phyloP scores from a whole-genome alignment of 2,888 invertebrate species.

The Peribatodes rhomboidaria region DNA sequence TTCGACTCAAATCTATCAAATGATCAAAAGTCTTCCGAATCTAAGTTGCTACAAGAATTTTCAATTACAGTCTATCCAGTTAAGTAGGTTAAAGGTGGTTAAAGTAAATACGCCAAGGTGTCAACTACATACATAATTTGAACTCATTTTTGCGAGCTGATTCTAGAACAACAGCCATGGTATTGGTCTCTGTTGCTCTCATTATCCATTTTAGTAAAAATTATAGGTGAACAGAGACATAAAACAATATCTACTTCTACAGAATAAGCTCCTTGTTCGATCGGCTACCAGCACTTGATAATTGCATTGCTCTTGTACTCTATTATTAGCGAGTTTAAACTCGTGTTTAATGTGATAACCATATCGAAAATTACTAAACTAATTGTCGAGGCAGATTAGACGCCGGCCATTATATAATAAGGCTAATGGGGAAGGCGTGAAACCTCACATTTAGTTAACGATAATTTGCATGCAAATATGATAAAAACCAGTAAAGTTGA shows the following conservation, averaged over 20 bases:
- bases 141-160: not conserved
- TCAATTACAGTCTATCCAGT: no score
- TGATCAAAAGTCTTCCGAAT: no score
- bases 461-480: conserved; percentile 30
- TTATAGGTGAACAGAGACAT: not conserved
- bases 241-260: not conserved
- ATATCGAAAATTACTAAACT: conserved; percentile 20
- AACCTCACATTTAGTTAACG: conserved; percentile 27
- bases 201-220: not conserved
- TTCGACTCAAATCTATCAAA: no score
- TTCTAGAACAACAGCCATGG: not conserved
- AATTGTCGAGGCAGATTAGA: conserved; percentile 26
- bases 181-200: no score
- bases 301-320: conserved; percentile 9
- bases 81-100: no score
- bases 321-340: conserved; percentile 26
- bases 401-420: conserved; percentile 26
- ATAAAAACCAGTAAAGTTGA: conserved; percentile 26
- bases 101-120: no score
- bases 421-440: conserved; percentile 37
- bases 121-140: no score
- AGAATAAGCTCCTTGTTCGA: not conserved
- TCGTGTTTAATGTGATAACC: conserved; percentile 27
- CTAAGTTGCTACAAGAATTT: no score
- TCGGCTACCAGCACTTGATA: conserved; percentile 10